Conservation (phyloP, 2,113 vertebrate genomes). For the Rhinichthys klamathensis region DNA sequence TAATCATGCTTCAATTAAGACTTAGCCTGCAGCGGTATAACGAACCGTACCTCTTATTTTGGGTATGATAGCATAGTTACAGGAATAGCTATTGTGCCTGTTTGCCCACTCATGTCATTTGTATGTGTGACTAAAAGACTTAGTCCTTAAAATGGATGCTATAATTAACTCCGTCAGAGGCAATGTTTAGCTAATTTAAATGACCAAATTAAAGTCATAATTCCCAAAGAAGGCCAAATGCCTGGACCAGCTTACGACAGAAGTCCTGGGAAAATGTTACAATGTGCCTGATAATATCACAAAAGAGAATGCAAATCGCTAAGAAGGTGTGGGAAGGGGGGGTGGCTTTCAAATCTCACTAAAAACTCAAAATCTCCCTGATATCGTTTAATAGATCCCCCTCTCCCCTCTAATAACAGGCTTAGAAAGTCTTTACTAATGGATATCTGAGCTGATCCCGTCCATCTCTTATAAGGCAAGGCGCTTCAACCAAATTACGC, state of each 20-base stretch:
- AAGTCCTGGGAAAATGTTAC: constrained; percentile 43
- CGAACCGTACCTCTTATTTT: no score
- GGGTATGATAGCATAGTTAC: background rate
- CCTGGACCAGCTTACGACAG: background rate
- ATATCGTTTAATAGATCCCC: constrained; percentile 47
- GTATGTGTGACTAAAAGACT: background rate
- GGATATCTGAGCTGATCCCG: constrained; percentile 38
- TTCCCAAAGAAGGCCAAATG: background rate
- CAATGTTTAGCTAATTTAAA: constrained; percentile 5
- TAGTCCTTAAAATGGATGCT: background rate
- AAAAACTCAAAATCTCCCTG: constrained; percentile 42
- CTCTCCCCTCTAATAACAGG: constrained; percentile 42
- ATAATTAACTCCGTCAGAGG: background rate
- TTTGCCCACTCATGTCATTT: background rate
- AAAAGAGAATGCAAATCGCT: background rate
- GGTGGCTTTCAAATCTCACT: constrained; percentile 29
- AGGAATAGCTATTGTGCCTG: background rate
- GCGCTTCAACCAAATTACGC: constrained; percentile 6
- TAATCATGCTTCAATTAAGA: constrained; percentile 69
- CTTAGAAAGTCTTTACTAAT: constrained; percentile 51
- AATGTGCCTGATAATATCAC: constrained; percentile 31
- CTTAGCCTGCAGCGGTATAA: constrained; percentile 54
- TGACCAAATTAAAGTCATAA: background rate
- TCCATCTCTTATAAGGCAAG: constrained; percentile 21
- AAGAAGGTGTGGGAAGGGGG: background rate